These are phyloP conservation scores for Cryptotis parvus DNA, from an alignment of 2,113 vertebrate species.

Conservation along the genomic window DNA sequence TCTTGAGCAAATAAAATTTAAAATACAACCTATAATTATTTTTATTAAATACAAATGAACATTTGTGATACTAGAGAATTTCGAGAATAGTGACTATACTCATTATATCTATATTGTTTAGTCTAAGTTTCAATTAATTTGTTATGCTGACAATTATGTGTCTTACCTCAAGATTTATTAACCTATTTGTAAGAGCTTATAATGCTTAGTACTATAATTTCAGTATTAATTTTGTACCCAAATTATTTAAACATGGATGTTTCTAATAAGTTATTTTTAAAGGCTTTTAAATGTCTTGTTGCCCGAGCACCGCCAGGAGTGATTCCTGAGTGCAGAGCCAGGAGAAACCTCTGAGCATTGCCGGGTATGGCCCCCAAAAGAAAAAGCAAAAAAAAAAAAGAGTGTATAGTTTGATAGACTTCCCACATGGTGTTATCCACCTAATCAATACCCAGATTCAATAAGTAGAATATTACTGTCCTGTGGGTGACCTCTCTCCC, in stretches of 20 bases:
- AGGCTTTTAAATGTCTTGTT: neutral
- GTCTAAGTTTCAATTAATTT: neutral
- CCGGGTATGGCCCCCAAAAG: too few relatives aligned
- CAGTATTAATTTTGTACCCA: neutral
- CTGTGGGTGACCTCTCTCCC: too few relatives aligned
- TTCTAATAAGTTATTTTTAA: slow-evolving; percentile 22
- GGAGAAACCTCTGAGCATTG: too few relatives aligned
- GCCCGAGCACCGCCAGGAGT: too few relatives aligned
- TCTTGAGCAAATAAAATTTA: neutral
- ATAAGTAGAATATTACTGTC: too few relatives aligned
- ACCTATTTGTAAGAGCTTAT: neutral
- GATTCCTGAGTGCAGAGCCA: too few relatives aligned
- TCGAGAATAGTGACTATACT: neutral
- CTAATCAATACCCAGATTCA: too few relatives aligned
- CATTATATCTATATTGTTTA: slow-evolving; percentile 38
- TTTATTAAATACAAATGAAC: neutral
- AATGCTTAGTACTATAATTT: neutral
- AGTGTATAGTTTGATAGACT: too few relatives aligned
- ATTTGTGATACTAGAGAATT: neutral
- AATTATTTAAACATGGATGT: neutral
- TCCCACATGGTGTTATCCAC: too few relatives aligned
- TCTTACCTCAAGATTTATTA: slow-evolving; percentile 1
- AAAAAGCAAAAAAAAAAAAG: too few relatives aligned
- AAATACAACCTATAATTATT: neutral
- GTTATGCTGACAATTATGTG: neutral